Evolutionary conservation across 2,888 invertebrate genomes (phyloP).

Genomic region (Hypsopygia costalis): DNA sequence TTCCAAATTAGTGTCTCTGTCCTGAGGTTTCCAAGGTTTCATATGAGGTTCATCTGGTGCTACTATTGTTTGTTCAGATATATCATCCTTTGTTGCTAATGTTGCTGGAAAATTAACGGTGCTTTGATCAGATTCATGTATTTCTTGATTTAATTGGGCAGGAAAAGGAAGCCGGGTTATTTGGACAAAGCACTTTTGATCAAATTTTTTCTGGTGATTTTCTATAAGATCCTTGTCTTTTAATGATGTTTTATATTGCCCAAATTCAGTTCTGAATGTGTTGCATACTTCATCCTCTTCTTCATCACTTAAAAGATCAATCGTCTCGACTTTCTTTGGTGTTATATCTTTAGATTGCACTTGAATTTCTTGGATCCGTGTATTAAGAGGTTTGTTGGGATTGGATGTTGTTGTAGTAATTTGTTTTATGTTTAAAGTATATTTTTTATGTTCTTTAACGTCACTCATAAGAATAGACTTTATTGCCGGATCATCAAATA

Average conservation of each 20-base stretch:
- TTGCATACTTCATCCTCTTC: constrained; percentile 36
- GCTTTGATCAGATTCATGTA: background rate
- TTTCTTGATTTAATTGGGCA: background rate
- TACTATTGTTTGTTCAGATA: background rate
- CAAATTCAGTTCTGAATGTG: constrained; percentile 49
- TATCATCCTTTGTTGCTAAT: background rate
- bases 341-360: constrained; percentile 11
- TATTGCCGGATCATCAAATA: constrained; percentile 48
- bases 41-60: background rate
- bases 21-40: too few species aligned
- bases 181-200: constrained; percentile 43
- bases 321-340: constrained; percentile 39
- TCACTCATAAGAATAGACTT: constrained; percentile 39
- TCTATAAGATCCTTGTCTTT: constrained; percentile 29
- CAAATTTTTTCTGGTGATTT: constrained; percentile 48
- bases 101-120: background rate
- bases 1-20: background rate
- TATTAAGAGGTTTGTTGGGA: constrained; percentile 26
- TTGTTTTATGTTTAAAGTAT: constrained; percentile 53
- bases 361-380: constrained; percentile 31
- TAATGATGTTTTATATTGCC: constrained; percentile 35
- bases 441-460: constrained; percentile 34
- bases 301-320: constrained; percentile 64
- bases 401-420: constrained; percentile 22
- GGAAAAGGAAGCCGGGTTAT: constrained; percentile 25